Evolutionary conservation across 1,140 invertebrate species (phyloP).

Genomic region (Tribolium castaneum): DNA sequence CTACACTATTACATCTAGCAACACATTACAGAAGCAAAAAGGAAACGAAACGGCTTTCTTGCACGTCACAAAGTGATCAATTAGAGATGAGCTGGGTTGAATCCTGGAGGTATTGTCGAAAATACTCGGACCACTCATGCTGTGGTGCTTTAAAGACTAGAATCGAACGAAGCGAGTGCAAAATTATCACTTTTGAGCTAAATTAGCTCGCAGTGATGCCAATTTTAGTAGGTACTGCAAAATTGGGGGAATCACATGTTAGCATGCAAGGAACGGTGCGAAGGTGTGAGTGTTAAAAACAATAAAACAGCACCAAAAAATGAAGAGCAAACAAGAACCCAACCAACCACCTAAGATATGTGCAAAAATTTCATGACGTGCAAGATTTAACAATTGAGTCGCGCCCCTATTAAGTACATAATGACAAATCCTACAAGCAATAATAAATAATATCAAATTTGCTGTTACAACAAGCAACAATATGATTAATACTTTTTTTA

Average conservation of each 20-base stretch:
- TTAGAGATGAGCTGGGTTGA: constrained; percentile 45
- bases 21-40: constrained; percentile 30
- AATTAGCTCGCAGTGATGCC: background rate
- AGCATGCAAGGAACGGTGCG: constrained; percentile 45
- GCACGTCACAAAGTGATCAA: background rate
- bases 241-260: constrained; percentile 6
- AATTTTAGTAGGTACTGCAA: constrained; percentile 10
- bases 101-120: constrained; percentile 49
- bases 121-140: constrained; percentile 53
- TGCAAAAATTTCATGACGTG: constrained; percentile 12
- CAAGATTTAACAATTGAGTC: background rate
- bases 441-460: constrained; percentile 37
- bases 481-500: constrained; percentile 45
- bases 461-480: constrained; percentile 45
- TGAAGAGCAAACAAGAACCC: constrained; percentile 39
- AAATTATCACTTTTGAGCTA: constrained; percentile 22
- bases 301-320: background rate
- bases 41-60: constrained; percentile 21
- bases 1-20: constrained; percentile 17
- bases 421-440: constrained; percentile 22
- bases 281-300: background rate
- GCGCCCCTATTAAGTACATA: constrained; percentile 17
- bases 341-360: constrained; percentile 49
- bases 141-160: constrained; percentile 45
- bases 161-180: constrained; percentile 7